A percentile compares a stretch with the other conserved stretches of the same genome.
Conservation (phyloP, 1,140 invertebrate genomes). For the Ptiloglossa arizonensis region DNA sequence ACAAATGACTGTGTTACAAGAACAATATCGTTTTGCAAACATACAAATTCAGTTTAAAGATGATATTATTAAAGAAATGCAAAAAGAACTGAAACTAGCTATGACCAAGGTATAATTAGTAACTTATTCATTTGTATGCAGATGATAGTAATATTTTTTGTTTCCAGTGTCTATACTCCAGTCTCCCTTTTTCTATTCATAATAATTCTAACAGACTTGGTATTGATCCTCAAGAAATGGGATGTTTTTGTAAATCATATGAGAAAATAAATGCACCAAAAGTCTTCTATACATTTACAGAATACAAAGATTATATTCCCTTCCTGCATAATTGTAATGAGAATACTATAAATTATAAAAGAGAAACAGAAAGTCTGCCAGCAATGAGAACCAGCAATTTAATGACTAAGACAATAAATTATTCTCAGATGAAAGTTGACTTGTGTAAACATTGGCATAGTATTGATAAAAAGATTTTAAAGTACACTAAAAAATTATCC, state of each 20-base stretch:
- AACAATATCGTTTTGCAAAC: constrained; percentile 77
- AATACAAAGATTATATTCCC: constrained; percentile 39
- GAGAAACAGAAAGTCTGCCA: constrained; percentile 16
- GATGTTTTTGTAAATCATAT: constrained; percentile 34
- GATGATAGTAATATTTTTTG: constrained; percentile 15
- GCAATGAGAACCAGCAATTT: constrained; percentile 32
- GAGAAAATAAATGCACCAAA: constrained; percentile 30
- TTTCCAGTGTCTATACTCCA: constrained; percentile 20
- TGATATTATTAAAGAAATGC: constrained; percentile 82
- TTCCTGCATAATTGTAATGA: constrained; percentile 25
- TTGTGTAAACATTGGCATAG: constrained; percentile 40
- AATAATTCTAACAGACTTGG: constrained; percentile 14
- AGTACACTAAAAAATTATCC: constrained; percentile 47
- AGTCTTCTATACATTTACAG: constrained; percentile 20
- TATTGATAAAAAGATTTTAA: constrained; percentile 60
- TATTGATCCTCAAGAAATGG: constrained; percentile 34
- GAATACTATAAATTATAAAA: constrained; percentile 11
- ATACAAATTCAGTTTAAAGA: constrained; percentile 82
- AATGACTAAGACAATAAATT: constrained; percentile 11
- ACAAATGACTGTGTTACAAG: constrained; percentile 78
- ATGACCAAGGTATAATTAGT: constrained; percentile 65
- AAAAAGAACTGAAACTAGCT: constrained; percentile 79
- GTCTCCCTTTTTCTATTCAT: neutral
- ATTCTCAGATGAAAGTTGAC: constrained; percentile 14
- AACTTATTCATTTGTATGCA: constrained; percentile 36